Base-by-base conservation (phyloP, 2,888 invertebrate genomes). In the Mamestra brassicae region DNA sequence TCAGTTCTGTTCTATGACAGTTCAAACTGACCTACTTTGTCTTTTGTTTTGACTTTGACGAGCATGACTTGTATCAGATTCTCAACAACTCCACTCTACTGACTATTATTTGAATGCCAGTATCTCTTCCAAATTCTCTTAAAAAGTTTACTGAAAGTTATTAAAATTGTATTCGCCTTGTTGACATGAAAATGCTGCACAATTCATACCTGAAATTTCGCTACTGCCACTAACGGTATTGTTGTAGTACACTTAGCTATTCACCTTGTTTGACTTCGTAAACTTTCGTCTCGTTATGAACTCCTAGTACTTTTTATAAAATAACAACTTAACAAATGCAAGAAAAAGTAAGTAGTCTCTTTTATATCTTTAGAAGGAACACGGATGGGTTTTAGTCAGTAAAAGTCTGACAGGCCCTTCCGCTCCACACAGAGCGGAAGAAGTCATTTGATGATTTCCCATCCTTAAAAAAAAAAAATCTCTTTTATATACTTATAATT, bases 1-100 rank as follows among this genome's bases (percentile, higher is more conserved):
- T 79, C 36, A 34, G 7, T 64, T 47, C 73, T 67, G 26, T 38
- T 38, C 69, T 66, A 58, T 66, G 55, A 38, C 61, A 74, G 64
- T 78, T 42, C 47, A 73, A 72, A 75, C 54, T 76, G 76, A 84
- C 79, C 84, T 76, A 71, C 60, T 76, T 76, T 55, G 45, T 34
- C 76, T 63, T 71, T 83, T 83, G 74, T 79, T 70, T 78, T 45
- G 60, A 57, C 57, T 76, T 72, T 74, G 69, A 63, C 57, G 61
- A 71, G 34, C 36, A 45, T 52, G 52, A 65, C 70, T 55, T 66
- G 61, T 52, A 71, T 45, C 38, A 13, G 58, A 68, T 64, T 52
- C 34, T 4, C 3, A 57, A 52, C 62, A 47, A 50, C 36, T 26
- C 2, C 62, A 54, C 26, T 17, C 45, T 42, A 34, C 80, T 50